These are phyloP conservation scores for Corvus moneduloides DNA, from an alignment of 2,113 vertebrate species.

Conservation along the genomic window DNA sequence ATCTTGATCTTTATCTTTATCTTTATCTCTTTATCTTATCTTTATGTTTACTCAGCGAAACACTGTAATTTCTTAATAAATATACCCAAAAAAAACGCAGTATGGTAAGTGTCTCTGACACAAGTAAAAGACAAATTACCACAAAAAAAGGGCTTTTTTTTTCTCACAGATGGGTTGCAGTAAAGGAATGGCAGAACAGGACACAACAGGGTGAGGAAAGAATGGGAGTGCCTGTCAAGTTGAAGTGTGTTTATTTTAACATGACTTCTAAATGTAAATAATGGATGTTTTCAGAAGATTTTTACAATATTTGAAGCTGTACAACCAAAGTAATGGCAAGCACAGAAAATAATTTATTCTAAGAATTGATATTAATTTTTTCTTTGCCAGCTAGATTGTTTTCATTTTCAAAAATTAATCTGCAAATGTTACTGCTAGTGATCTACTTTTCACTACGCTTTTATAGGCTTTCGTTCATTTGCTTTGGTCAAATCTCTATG, in stretches of 20 bases:
- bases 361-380: not conserved
- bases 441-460: not conserved
- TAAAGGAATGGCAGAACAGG: not conserved
- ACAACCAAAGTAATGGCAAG: not conserved
- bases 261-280: not conserved
- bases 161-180: not conserved
- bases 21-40: not conserved
- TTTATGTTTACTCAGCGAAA: not conserved
- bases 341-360: not conserved
- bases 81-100: rapidly evolving
- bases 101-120: not conserved
- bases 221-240: not conserved
- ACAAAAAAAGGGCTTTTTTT: not conserved
- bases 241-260: not conserved
- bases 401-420: not conserved
- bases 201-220: not conserved
- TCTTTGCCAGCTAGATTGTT: not conserved
- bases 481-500: not conserved
- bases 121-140: not conserved
- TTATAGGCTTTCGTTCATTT: not conserved
- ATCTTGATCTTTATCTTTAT: not conserved
- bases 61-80: not conserved
- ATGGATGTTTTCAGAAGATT: not conserved
- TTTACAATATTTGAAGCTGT: not conserved
- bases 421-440: not conserved